Evolutionary conservation across 2,113 vertebrate genomes (phyloP).

Genomic region (Jaculus jaculus): DNA sequence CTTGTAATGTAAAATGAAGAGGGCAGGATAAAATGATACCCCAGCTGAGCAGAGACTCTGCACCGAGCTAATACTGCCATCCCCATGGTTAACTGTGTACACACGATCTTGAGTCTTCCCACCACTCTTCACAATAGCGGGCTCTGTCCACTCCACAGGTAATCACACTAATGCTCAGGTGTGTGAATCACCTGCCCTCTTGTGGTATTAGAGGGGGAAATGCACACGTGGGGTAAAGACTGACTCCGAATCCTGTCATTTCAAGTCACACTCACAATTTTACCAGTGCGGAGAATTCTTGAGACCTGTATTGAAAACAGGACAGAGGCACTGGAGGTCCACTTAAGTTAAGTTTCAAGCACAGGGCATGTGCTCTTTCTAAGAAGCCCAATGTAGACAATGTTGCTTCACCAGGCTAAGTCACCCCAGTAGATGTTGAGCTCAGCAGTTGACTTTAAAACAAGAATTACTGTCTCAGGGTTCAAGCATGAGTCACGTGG

Average conservation of each 20-base stretch:
- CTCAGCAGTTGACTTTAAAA: slow-evolving; percentile 71
- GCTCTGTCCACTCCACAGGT: not conserved
- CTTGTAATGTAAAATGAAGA: not conserved
- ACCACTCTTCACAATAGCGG: accelerated
- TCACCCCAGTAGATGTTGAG: not conserved
- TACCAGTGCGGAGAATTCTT: not conserved
- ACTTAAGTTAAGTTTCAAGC: not conserved
- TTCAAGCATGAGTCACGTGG: slow-evolving; percentile 36
- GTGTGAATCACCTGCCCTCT: not conserved
- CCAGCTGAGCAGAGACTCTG: not conserved
- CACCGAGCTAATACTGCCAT: accelerated
- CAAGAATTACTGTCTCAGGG: slow-evolving; percentile 10
- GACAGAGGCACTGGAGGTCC: not conserved
- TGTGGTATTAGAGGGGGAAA: not conserved
- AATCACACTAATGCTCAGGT: not conserved
- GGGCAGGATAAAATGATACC: not conserved
- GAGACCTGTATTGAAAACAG: not conserved
- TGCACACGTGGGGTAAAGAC: not conserved
- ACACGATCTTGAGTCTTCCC: not conserved
- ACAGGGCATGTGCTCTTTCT: not conserved
- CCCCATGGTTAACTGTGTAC: not conserved
- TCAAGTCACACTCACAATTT: not conserved
- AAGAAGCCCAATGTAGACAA: not conserved
- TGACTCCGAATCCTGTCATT: not conserved
- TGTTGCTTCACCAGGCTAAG: not conserved